Evolutionary conservation across 2,888 invertebrate genomes (phyloP), one percentile per base, ranked within the genome.

Genomic region (Steromphala cineraria): DNA sequence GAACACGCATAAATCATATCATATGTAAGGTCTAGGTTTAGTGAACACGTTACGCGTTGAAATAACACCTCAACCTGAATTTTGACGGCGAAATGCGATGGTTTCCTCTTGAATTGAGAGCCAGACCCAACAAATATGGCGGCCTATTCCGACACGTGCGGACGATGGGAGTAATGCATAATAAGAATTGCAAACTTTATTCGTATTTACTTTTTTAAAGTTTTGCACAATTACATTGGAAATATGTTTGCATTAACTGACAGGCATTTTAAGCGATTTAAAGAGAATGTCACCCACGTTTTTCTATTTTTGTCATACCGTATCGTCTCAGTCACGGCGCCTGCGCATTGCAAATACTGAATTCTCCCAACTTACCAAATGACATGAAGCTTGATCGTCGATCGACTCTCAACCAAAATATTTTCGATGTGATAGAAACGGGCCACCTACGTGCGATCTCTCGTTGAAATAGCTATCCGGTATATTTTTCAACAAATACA

Each of bases 321-420:
- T 62, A 28, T 24, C 62, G 62, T 62, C 24, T 62, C 62, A 62
- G 62, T 62, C 62, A 62, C 62, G 62, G 62, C 62, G 62, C 62
- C 62, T 62, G 62, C 62, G 62, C 62, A 62, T 62, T 62, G 62
- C 28, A 21, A 28, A 62, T 55, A 77, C 77, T 53, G 55, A 77
- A 77, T 77, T 77, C 77, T 77, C 77, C 77, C 77, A 55, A 77
- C 77, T 77, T 77, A 77, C 77, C 77, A 77, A 77, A 77, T 77
- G 77, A 55, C 77, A 77, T 28, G 55, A 77, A 77, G 52, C 77
- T 62, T 62, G 62, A 62, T 62, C 62, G 62, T 17, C 62, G 62
- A 62, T 31, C 62, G 62, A 62, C 62, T 62, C 62, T 62, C 62
- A 62, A 62, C 62, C 62, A 62, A 62, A 62, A 62, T 62, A n/a